Evolutionary conservation across 2,888 invertebrate species (phyloP).

Genomic region (Sminthurides aquaticus): DNA sequence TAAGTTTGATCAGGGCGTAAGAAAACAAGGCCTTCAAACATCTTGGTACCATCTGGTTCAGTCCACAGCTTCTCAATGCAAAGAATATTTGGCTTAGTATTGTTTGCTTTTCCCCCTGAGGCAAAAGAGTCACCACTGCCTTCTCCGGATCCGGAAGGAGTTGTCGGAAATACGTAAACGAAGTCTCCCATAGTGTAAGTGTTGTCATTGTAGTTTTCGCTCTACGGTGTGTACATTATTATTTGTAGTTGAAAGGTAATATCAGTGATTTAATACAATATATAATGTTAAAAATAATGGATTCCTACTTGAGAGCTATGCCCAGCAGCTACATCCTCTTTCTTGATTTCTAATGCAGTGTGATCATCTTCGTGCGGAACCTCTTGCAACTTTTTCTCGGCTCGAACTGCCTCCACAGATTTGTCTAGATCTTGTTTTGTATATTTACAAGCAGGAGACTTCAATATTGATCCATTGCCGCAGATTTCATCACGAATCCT

Average conservation of each 20-base stretch:
- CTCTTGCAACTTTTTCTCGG: slow-evolving; percentile 68
- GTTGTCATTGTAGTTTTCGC: slow-evolving; percentile 64
- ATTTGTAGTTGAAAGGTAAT: too few species aligned
- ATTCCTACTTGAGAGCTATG: slow-evolving; percentile 35
- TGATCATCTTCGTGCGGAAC: slow-evolving; percentile 65
- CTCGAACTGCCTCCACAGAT: slow-evolving; percentile 66
- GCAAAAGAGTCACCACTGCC: slow-evolving; percentile 12
- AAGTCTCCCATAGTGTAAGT: slow-evolving; percentile 79
- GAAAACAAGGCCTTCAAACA: slow-evolving; percentile 87
- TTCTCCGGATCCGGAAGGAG: slow-evolving; percentile 43
- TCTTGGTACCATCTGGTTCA: slow-evolving; percentile 70
- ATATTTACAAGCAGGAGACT: slow-evolving; percentile 79
- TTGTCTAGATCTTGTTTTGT: slow-evolving; percentile 66
- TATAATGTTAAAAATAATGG: too few species aligned
- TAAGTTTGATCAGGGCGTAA: slow-evolving; percentile 90
- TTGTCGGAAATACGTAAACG: slow-evolving; percentile 62
- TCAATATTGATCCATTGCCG: slow-evolving; percentile 66
- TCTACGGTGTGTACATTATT: slow-evolving; percentile 22
- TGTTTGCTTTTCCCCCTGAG: slow-evolving; percentile 42
- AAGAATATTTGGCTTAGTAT: slow-evolving; percentile 69
- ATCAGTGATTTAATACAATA: too few species aligned
- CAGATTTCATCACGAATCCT: slow-evolving; percentile 59
- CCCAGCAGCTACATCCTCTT: slow-evolving; percentile 33
- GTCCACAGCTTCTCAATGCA: slow-evolving; percentile 85
- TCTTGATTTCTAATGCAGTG: slow-evolving; percentile 29